phyloP scores from a whole-genome alignment of 2,797 vertebrate species.

The Cirrhinus molitorella region DNA sequence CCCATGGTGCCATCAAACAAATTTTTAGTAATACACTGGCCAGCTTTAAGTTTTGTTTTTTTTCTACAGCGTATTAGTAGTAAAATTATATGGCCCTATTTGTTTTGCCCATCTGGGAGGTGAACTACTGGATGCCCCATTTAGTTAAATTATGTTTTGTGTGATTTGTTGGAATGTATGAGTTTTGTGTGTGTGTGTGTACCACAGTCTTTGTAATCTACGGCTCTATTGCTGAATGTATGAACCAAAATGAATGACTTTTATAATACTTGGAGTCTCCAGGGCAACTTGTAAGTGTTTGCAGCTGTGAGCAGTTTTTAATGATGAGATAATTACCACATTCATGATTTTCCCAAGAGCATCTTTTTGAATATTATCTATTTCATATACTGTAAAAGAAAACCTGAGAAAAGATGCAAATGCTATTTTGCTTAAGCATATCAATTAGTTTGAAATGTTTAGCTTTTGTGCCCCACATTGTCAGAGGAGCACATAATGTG shows the following conservation, averaged over 20 bases:
- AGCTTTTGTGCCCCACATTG: neutral
- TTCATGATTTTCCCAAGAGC: conserved; percentile 52
- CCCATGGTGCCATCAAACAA: neutral
- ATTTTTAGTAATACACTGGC: neutral
- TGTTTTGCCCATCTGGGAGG: neutral
- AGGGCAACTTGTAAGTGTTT: conserved; percentile 59
- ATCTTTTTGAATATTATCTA: conserved; percentile 30
- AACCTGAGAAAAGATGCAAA: conserved; percentile 20
- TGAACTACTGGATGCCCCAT: neutral
- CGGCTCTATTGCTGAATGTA: conserved; percentile 28
- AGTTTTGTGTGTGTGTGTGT: neutral
- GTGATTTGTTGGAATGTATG: neutral
- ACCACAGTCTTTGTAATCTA: neutral
- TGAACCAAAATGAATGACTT: conserved; percentile 40
- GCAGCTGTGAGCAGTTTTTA: conserved; percentile 60
- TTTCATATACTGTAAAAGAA: conserved; percentile 47
- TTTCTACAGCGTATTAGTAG: neutral
- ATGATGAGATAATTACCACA: conserved; percentile 59
- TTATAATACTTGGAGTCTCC: conserved; percentile 49
- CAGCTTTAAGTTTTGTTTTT: neutral
- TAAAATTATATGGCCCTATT: neutral
- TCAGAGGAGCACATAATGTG: neutral
- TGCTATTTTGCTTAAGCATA: conserved; percentile 15
- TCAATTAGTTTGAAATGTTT: conserved; percentile 41
- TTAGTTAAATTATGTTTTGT: neutral